phyloP scores from a whole-genome alignment of 1,140 invertebrate genomes.

The Hirudo medicinalis region DNA sequence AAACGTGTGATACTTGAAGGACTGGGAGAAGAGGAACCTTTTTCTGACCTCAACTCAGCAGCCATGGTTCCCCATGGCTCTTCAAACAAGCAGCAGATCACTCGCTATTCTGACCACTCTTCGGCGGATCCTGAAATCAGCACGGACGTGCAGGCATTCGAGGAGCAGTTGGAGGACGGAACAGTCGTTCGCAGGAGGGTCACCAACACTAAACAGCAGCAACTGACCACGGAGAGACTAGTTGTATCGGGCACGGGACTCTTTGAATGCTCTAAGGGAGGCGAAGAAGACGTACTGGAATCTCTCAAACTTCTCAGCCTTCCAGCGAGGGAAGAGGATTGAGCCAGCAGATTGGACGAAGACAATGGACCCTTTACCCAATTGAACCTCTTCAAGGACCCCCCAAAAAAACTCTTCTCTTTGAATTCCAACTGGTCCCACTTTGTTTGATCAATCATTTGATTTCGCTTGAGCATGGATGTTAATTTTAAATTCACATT shows the following conservation, averaged over 20 bases:
- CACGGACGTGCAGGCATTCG: conserved; percentile 32
- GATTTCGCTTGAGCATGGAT: no score
- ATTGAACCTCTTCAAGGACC: no score
- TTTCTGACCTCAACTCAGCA: not conserved
- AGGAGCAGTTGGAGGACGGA: conserved; percentile 33
- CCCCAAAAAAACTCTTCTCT: no score
- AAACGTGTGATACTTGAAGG: conserved; percentile 13
- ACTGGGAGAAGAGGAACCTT: conserved; percentile 9
- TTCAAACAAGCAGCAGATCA: conserved; percentile 14
- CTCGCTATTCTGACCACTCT: conserved; percentile 12
- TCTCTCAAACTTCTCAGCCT: conserved; percentile 9
- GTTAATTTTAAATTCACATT: no score
- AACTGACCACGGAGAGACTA: conserved; percentile 12
- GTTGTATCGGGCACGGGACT: conserved; percentile 10
- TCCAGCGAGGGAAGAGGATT: not conserved
- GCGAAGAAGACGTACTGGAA: conserved; percentile 12
- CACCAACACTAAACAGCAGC: conserved; percentile 22
- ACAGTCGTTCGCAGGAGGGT: conserved; percentile 27
- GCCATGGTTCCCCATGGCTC: not conserved
- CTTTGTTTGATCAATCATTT: no score
- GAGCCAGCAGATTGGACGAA: no score
- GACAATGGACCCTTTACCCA: no score
- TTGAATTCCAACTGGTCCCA: no score
- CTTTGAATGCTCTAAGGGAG: conserved; percentile 6
- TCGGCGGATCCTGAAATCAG: conserved; percentile 28